Evolutionary conservation across 2,797 vertebrate species (phyloP).

Genomic region (Bovichtus diacanthus): DNA sequence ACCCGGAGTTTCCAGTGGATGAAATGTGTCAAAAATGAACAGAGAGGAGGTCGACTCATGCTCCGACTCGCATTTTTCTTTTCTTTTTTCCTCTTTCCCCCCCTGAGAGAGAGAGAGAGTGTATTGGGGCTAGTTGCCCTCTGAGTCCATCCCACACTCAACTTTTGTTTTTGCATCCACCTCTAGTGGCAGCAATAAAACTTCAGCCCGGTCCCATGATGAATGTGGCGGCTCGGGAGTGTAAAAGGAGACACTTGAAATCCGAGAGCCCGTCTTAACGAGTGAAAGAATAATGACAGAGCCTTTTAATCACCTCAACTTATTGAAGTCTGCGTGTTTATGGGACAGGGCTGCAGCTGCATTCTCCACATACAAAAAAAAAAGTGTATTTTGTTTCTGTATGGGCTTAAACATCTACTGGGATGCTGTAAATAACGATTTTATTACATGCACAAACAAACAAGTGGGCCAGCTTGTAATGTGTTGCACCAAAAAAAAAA

Average conservation of each 20-base stretch:
- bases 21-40: constrained; percentile 58
- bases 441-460: constrained; percentile 3
- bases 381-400: constrained; percentile 15
- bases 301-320: constrained; percentile 84
- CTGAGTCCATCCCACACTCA: constrained; percentile 90
- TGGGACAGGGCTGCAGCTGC: constrained; percentile 49
- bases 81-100: not conserved
- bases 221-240: constrained; percentile 94
- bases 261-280: constrained; percentile 89
- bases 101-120: constrained; percentile 48
- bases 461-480: not conserved
- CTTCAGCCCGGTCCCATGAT: constrained; percentile 92
- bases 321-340: constrained; percentile 71
- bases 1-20: constrained; percentile 65
- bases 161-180: constrained; percentile 91
- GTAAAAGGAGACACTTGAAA: constrained; percentile 99
- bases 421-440: constrained; percentile 1
- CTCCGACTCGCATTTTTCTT: constrained; percentile 55
- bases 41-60: constrained; percentile 51
- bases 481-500: not conserved
- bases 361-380: constrained; percentile 35
- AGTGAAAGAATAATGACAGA: constrained; percentile 83
- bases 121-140: constrained; percentile 77
- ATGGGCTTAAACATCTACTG: not conserved
- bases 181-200: constrained; percentile 94